These are phyloP conservation scores for Ceyx margarethae DNA, from an alignment of 2,113 vertebrate genomes.

Conservation along the genomic window DNA sequence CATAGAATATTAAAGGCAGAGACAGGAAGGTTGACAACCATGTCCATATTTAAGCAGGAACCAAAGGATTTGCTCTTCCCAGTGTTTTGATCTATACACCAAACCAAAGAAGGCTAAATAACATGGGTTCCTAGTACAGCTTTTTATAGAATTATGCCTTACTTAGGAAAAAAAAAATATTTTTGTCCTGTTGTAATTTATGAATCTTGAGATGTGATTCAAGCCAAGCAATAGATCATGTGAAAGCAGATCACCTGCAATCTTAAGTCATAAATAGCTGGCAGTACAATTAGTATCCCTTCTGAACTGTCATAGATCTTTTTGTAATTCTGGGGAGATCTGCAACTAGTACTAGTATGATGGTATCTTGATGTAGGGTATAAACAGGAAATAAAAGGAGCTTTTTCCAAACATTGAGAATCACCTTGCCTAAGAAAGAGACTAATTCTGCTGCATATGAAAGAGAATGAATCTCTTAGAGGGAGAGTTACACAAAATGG, in stretches of 20 bases:
- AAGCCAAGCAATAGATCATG: neutral
- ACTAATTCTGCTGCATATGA: neutral
- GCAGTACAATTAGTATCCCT: too few species aligned
- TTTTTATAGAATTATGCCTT: neutral
- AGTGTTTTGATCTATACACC: neutral
- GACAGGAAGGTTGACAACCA: neutral
- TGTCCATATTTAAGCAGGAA: neutral
- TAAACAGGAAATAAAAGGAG: neutral
- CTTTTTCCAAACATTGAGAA: neutral
- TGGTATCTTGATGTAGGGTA: neutral
- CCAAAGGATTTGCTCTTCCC: neutral
- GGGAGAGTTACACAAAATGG: neutral
- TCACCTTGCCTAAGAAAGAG: neutral
- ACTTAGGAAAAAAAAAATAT: neutral
- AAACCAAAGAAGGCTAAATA: neutral
- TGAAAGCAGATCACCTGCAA: neutral
- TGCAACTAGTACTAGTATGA: neutral
- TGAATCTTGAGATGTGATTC: neutral
- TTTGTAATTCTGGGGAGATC: neutral
- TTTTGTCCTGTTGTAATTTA: neutral
- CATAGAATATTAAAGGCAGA: neutral
- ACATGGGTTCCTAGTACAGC: neutral
- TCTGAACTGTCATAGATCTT: neutral
- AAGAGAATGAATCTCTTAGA: neutral
- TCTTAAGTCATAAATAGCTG: neutral